These are phyloP conservation scores for Drosophila obscura DNA, from an alignment of 1,140 invertebrate species.

Conservation along the genomic window DNA sequence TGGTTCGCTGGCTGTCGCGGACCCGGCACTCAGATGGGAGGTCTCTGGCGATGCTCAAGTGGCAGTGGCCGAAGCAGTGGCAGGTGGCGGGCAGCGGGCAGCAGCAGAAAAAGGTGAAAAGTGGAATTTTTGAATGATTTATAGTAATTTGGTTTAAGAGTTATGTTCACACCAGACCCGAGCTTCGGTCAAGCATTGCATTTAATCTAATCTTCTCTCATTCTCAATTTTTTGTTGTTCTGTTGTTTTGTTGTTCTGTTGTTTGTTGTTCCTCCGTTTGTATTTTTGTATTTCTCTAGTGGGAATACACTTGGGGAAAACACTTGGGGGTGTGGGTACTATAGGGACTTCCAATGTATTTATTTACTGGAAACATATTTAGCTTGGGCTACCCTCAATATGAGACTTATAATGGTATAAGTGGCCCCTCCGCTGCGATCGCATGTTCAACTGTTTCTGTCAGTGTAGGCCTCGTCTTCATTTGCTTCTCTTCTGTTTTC, in stretches of 20 bases:
- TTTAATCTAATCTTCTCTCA: conserved; percentile 71
- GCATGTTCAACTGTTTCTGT: background rate
- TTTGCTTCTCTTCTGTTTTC: background rate
- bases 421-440: too few species aligned
- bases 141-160: conserved; percentile 80
- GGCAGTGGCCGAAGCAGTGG: background rate
- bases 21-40: conserved; percentile 21
- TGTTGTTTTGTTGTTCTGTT: background rate
- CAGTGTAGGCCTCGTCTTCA: conserved; percentile 2
- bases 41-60: conserved; percentile 4
- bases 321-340: too few species aligned
- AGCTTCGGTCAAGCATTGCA: conserved; percentile 50
- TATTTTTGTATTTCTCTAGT: conserved; percentile 1
- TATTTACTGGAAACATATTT: too few species aligned
- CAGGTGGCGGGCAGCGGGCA: too few species aligned
- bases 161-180: conserved; percentile 77
- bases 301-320: conserved; percentile 19
- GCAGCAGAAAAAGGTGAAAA: conserved; percentile 63
- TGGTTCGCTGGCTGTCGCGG: conserved; percentile 9
- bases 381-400: too few species aligned
- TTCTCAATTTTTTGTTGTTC: conserved; percentile 25
- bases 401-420: too few species aligned
- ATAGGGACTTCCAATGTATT: too few species aligned
- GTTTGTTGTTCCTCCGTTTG: background rate
- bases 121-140: conserved; percentile 80